A percentile compares a stretch with the other conserved stretches of the same genome.
These are phyloP conservation scores for Cephus nigrinus DNA, from an alignment of 2,888 invertebrate species.

Conservation along the genomic window DNA sequence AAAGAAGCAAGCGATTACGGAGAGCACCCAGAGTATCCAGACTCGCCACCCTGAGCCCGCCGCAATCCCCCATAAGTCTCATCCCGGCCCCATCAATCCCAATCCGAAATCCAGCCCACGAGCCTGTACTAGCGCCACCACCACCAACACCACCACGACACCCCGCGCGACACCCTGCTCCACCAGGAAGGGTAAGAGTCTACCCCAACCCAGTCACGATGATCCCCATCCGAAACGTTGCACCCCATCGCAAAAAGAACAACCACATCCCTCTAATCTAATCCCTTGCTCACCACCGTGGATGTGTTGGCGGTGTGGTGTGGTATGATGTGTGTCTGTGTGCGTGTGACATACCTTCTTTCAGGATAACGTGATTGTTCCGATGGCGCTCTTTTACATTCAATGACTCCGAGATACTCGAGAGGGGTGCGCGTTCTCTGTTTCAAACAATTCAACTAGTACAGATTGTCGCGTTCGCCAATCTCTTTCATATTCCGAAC, in stretches of 20 bases:
- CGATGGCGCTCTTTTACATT: conserved; percentile 4
- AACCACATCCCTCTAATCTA: conserved; percentile 32
- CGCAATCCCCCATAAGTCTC: conserved; percentile 41
- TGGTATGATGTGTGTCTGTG: conserved; percentile 47
- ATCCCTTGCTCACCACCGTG: conserved; percentile 64
- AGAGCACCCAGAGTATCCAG: conserved; percentile 60
- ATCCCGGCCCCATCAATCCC: conserved; percentile 41
- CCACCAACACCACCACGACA: conserved; percentile 67
- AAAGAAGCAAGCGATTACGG: conserved; percentile 67
- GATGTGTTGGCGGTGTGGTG: conserved; percentile 68
- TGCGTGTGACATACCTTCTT: conserved; percentile 12
- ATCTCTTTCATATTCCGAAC: neutral
- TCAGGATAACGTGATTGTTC: conserved; percentile 45
- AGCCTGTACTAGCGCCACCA: conserved; percentile 64
- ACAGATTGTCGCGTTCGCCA: neutral
- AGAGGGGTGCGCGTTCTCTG: neutral
- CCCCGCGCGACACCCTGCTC: conserved; percentile 67
- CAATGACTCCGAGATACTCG: neutral
- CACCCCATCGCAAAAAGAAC: conserved; percentile 38
- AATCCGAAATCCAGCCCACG: conserved; percentile 59
- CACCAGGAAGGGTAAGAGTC: conserved; percentile 67
- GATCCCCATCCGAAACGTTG: conserved; percentile 34
- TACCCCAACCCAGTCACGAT: conserved; percentile 60
- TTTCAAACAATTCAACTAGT: neutral
- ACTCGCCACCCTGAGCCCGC: conserved; percentile 65